Conservation (phyloP, 2,797 vertebrate genomes). For the Crocidura indochinensis region DNA sequence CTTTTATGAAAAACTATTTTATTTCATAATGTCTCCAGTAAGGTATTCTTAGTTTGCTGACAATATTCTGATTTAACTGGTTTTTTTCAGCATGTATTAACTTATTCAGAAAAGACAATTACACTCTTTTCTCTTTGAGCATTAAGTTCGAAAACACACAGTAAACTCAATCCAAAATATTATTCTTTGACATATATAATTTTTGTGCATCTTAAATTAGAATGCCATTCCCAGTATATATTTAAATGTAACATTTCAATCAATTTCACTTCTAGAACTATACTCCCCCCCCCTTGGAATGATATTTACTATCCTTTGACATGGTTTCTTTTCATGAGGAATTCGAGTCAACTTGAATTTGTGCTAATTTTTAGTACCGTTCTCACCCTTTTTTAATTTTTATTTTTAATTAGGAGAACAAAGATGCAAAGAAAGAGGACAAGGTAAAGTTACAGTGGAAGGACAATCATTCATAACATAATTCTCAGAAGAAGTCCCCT, state of each 20-base stretch:
- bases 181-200: not conserved
- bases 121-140: not conserved
- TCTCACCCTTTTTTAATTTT: constrained; percentile 71
- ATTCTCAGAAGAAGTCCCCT: too few species aligned
- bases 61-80: constrained; percentile 15
- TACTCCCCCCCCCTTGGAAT: constrained; percentile 52
- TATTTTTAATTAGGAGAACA: too few species aligned
- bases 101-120: constrained; percentile 22
- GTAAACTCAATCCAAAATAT: not conserved
- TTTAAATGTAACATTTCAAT: constrained; percentile 63
- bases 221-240: not conserved
- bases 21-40: too few species aligned
- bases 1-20: constrained; percentile 36
- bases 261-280: constrained; percentile 52
- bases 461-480: too few species aligned
- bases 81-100: not conserved
- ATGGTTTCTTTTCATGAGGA: constrained; percentile 71
- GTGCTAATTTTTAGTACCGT: constrained; percentile 76
- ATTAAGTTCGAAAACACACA: constrained; percentile 19
- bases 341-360: constrained; percentile 76
- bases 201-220: constrained; percentile 42
- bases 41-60: not conserved
- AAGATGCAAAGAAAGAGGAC: too few species aligned
- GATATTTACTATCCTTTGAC: constrained; percentile 59
- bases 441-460: too few species aligned